Percentiles rank a stretch among this genome's conserved stretches.
These are phyloP conservation scores for Eira barbara DNA, from an alignment of 2,113 vertebrate genomes.

Conservation along the genomic window DNA sequence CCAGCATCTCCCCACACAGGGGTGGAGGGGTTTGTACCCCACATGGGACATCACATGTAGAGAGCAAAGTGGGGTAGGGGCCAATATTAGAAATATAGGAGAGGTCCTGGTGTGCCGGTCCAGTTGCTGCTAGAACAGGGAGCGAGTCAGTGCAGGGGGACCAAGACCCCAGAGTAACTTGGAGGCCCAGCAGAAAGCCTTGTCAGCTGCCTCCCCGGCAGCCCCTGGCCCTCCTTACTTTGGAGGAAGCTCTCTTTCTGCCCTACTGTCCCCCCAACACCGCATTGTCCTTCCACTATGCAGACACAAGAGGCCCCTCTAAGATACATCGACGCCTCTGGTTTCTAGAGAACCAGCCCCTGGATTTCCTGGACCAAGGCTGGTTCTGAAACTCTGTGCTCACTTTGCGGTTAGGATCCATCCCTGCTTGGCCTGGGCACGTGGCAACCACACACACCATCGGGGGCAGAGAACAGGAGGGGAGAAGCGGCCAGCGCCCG, in stretches of 20 bases:
- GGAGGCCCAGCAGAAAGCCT: not conserved
- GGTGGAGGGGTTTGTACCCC: not conserved
- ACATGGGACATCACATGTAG: not conserved
- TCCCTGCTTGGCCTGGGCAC: not conserved
- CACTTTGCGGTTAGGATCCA: not conserved
- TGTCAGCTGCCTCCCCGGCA: fast-evolving
- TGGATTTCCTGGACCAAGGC: constrained; percentile 36
- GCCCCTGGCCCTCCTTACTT: not conserved
- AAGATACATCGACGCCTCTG: constrained; percentile 67
- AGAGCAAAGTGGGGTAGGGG: fast-evolving
- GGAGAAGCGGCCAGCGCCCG: fast-evolving
- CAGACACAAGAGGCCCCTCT: constrained; percentile 28
- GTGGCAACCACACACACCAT: fast-evolving
- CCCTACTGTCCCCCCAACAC: not conserved
- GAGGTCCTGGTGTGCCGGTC: fast-evolving
- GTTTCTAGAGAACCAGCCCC: constrained; percentile 70
- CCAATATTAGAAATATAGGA: no score
- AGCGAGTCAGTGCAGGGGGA: not conserved
- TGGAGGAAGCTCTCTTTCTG: not conserved
- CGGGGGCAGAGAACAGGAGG: not conserved
- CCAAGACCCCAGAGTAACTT: not conserved
- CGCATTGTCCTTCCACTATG: not conserved
- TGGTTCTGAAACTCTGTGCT: not conserved
- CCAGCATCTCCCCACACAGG: not conserved
- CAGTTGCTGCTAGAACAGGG: fast-evolving